Base-by-base conservation (phyloP, 2,113 vertebrate genomes). In the Axis porcinus region DNA sequence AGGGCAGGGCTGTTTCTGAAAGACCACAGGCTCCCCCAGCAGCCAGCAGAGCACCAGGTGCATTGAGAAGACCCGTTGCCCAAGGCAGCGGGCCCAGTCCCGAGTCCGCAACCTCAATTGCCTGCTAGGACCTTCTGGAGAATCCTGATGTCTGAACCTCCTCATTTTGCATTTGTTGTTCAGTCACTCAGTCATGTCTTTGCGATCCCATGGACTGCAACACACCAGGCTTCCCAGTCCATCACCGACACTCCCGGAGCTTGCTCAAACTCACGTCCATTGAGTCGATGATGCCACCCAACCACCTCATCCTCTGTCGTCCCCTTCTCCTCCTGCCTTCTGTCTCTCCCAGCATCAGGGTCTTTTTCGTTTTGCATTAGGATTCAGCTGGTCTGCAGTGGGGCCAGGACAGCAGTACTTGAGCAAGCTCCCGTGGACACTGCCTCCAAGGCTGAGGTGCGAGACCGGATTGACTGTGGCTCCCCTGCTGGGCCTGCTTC, bases 21-120 rank as follows among this genome's bases (percentile, higher is more conserved):
- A 58, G 91, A 50, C 16, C 43, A 0, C 28, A 28, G 62, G 15
- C 17, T n/a, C 52, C 45, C n/a, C 40, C 14, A 7, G n/a, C 74
- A 30, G 19, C 16, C 58, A 27, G 88, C 47, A 21, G 52, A 83
- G 45, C 0, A 1, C n/a, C 40, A 1, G 43, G 43, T 2, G 57
- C 40, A 17, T 5, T 45, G 33, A 14, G 58, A 36, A 27, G n/a
- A n/a, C 21, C 2, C 0, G 2, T 10, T 5, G 13, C 58, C 54
- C 1, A 0, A 78, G n/a, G 28, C 27, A 1, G 4, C 13, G 0
- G n/a, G 67, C 4, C 2, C 15, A 7, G 13, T 0, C 1, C 52
- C 1, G 2, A 10, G 40, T 23, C 17, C 11, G 6, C 81, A 6
- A 0, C 16, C 19, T 7, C 27, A 4, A 8, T 58, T 1, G 3